Percentiles rank a stretch among this genome's conserved stretches.
Evolutionary conservation across 92 coral and sea anemone genomes (phyloP).

Genomic region (Palythoa grandiflora): DNA sequence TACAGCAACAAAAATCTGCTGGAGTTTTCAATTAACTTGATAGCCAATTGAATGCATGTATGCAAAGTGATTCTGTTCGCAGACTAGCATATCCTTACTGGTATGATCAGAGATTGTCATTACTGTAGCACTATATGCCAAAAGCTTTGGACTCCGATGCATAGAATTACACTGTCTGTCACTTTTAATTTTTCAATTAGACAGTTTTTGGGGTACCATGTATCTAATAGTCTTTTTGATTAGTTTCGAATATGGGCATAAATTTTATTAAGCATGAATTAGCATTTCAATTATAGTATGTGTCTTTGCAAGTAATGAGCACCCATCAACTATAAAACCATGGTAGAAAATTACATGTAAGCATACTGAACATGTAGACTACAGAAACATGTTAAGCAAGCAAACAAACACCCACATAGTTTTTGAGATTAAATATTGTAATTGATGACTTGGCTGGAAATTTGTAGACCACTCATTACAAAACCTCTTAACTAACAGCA

Average conservation of each 20-base stretch:
- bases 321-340: constrained; percentile 12
- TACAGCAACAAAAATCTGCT: constrained; percentile 25
- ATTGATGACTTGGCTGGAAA: constrained; percentile 6
- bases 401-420: constrained; percentile 8
- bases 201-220: constrained; percentile 20
- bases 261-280: constrained; percentile 6
- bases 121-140: background rate
- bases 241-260: background rate
- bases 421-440: background rate
- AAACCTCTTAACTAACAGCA: constrained; percentile 14
- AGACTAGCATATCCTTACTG: constrained; percentile 16
- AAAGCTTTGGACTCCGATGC: background rate
- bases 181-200: background rate
- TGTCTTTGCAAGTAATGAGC: background rate
- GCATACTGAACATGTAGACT: constrained; percentile 10
- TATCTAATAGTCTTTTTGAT: background rate
- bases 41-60: background rate
- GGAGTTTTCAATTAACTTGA: background rate
- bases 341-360: background rate
- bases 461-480: constrained; percentile 1
- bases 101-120: background rate
- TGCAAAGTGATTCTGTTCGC: constrained; percentile 9
- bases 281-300: constrained; percentile 9
- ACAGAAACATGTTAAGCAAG: background rate
- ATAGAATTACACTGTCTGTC: constrained; percentile 6